A percentile compares a stretch with the other conserved stretches of the same genome.
phyloP scores from a whole-genome alignment of 1,140 invertebrate genomes.

The Melitaea cinxia region DNA sequence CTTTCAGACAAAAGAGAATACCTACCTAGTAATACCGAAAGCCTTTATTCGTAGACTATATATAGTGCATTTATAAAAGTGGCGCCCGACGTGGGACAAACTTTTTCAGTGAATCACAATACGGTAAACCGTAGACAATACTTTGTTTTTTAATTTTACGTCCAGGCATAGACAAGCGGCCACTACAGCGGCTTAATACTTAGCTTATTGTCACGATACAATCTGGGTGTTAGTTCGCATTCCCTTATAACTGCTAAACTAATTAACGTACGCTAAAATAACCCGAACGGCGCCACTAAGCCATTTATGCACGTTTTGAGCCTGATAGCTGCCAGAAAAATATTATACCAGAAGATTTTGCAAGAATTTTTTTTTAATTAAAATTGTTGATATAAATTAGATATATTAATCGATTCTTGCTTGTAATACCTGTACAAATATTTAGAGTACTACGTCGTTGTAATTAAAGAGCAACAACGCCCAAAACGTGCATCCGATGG shows the following conservation, averaged over 20 bases:
- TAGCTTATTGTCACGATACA: conserved; percentile 76
- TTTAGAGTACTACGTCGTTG: background rate
- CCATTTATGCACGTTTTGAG: conserved; percentile 14
- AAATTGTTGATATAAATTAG: no score
- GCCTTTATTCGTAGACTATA: background rate
- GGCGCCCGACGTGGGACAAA: conserved; percentile 22
- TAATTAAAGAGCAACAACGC: background rate
- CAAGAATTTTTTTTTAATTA: no score
- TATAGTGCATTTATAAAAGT: conserved; percentile 21
- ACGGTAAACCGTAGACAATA: conserved; percentile 8
- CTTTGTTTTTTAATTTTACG: conserved; percentile 5
- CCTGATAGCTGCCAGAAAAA: background rate
- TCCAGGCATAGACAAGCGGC: conserved; percentile 61
- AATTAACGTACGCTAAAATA: conserved; percentile 55
- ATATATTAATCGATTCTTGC: background rate
- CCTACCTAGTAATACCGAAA: conserved; percentile 18
- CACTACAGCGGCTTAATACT: conserved; percentile 63
- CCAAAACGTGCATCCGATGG: conserved; percentile 23
- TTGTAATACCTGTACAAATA: background rate
- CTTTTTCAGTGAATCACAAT: conserved; percentile 14
- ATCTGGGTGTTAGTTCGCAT: conserved; percentile 73
- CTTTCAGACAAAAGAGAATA: conserved; percentile 22
- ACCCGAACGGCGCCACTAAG: conserved; percentile 5
- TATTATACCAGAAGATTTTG: conserved; percentile 11
- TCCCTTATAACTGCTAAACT: conserved; percentile 64